These are phyloP conservation scores for Myoxocephalus aenaeus DNA, from an alignment of 2,797 vertebrate species.

Conservation along the genomic window DNA sequence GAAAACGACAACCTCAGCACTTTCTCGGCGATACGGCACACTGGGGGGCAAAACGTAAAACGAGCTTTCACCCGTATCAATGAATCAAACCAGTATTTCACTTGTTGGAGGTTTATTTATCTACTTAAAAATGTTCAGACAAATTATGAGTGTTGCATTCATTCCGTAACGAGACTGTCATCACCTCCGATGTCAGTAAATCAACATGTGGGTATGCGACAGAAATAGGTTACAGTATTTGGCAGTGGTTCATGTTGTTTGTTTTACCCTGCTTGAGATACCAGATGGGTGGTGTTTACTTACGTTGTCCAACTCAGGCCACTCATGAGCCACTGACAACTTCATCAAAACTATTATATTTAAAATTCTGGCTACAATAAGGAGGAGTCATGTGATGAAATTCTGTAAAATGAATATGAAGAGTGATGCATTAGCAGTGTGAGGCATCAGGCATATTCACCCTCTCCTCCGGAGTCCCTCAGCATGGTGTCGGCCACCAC, in stretches of 20 bases:
- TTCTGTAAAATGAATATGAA: neutral
- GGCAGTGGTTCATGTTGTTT: constrained; percentile 3
- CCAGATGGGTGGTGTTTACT: constrained; percentile 8
- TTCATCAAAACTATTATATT: neutral
- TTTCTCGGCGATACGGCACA: neutral
- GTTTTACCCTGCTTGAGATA: constrained; percentile 16
- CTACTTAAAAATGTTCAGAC: neutral
- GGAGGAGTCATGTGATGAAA: neutral
- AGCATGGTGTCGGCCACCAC: constrained; percentile 99
- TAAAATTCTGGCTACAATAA: neutral
- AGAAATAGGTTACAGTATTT: constrained; percentile 12
- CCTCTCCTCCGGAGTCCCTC: constrained; percentile 96
- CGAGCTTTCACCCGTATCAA: neutral
- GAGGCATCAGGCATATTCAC: constrained; percentile 68
- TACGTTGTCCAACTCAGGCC: neutral
- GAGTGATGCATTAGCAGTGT: neutral
- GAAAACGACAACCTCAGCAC: neutral
- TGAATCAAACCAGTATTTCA: constrained; percentile 7
- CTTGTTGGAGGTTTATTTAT: neutral
- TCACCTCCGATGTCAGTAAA: constrained; percentile 1
- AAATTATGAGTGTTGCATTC: neutral
- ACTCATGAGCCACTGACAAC: neutral
- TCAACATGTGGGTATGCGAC: neutral
- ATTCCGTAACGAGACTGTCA: neutral
- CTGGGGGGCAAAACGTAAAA: constrained; percentile 4